Evolutionary conservation across 2,888 invertebrate genomes (phyloP).

Genomic region (Steinernema hermaphroditum): DNA sequence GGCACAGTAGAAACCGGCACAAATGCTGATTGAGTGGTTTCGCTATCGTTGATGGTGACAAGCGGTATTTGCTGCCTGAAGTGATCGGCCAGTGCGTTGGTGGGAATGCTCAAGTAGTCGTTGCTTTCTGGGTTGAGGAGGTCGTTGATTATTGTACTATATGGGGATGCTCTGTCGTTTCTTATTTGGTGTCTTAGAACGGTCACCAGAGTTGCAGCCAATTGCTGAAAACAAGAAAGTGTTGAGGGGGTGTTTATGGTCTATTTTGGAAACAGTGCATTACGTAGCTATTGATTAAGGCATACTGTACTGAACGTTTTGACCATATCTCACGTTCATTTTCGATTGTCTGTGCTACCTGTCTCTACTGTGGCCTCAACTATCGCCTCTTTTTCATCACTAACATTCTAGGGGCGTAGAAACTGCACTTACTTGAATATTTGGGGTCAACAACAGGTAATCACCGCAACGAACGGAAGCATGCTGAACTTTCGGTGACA

Average conservation of each 20-base stretch:
- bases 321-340: no score
- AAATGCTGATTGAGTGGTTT: not conserved
- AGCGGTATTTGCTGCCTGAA: slow-evolving; percentile 22
- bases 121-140: slow-evolving; percentile 43
- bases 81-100: slow-evolving; percentile 24
- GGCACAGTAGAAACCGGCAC: slow-evolving; percentile 1
- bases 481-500: not conserved
- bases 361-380: no score
- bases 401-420: no score
- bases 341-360: no score
- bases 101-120: slow-evolving; percentile 42
- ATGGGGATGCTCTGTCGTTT: not conserved
- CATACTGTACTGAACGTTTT: no score
- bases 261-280: no score
- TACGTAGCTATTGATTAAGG: no score
- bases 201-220: not conserved
- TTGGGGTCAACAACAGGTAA: slow-evolving; percentile 36
- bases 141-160: slow-evolving; percentile 5
- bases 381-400: no score
- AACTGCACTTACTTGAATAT: slow-evolving; percentile 36
- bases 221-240: slow-evolving; percentile 16
- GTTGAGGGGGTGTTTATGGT: no score
- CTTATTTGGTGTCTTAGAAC: not conserved
- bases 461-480: slow-evolving; percentile 39
- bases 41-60: slow-evolving; percentile 15